Conservation (phyloP, 2,888 invertebrate species). For the Lasioglossum oenotherae region DNA sequence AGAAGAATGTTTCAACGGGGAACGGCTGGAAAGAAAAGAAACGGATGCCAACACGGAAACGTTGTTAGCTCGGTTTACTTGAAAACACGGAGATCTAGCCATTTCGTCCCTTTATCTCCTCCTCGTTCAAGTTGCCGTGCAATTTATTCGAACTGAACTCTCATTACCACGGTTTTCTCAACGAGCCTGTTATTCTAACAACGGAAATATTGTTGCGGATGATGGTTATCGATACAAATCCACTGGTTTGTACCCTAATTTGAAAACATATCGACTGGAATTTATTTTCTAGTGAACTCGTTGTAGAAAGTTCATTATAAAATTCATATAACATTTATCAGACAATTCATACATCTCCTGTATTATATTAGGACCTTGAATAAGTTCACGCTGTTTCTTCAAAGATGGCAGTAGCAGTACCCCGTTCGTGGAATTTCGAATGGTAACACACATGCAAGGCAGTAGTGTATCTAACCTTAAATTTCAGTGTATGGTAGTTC, state of each 20-base stretch:
- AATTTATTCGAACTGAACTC: neutral
- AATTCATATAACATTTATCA: no score
- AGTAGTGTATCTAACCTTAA: no score
- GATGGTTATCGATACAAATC: neutral
- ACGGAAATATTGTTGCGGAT: neutral
- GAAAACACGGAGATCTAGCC: neutral
- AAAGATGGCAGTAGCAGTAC: no score
- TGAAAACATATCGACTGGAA: neutral
- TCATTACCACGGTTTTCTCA: neutral
- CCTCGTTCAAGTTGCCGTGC: neutral
- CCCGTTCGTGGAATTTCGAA: no score
- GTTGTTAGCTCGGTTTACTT: conserved; percentile 9
- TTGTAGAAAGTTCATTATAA: no score
- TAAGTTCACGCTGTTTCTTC: no score
- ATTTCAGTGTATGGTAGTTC: no score
- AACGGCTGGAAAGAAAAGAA: conserved; percentile 11
- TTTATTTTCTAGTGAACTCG: neutral
- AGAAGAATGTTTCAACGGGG: conserved; percentile 29
- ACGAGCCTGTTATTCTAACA: neutral
- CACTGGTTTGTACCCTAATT: neutral
- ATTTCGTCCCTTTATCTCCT: neutral
- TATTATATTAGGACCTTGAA: no score
- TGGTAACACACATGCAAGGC: no score
- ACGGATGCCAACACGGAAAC: conserved; percentile 14
- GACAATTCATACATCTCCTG: neutral